Conservation (phyloP, 1,140 invertebrate species). For the Atta cephalotes region DNA sequence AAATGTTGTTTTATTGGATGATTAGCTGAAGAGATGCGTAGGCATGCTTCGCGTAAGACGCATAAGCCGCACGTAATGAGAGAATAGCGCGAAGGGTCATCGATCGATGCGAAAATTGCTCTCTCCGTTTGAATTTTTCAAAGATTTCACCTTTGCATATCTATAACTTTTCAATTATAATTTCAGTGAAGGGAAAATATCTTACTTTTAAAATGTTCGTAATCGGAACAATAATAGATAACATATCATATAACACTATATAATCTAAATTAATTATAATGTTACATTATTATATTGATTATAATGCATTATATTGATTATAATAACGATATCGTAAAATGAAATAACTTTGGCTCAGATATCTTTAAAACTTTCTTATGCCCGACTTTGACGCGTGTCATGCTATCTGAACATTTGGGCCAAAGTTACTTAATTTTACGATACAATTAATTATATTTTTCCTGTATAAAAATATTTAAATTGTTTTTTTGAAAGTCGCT, state of each 20-base stretch:
- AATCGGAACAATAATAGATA: background rate
- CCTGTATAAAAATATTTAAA: background rate
- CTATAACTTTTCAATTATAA: background rate
- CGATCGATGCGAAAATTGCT: background rate
- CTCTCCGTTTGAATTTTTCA: background rate
- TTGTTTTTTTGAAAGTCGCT: background rate
- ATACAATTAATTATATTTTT: background rate
- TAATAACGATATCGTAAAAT: no score
- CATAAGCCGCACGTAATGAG: background rate
- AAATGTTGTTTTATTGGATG: constrained; percentile 72
- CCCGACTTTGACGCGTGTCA: no score
- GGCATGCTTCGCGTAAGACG: constrained; percentile 68
- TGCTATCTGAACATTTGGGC: no score
- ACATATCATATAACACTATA: background rate
- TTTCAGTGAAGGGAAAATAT: background rate
- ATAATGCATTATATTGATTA: no score
- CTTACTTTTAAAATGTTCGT: background rate
- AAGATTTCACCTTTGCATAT: background rate
- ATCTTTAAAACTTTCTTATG: no score
- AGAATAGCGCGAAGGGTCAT: constrained; percentile 1
- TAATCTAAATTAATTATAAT: background rate
- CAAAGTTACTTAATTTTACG: background rate
- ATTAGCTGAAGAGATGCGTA: constrained; percentile 74
- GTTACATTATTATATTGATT: no score
- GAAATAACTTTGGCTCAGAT: no score